Conservation (phyloP, 2,888 invertebrate species). For the Rhorus exstirpatorius region DNA sequence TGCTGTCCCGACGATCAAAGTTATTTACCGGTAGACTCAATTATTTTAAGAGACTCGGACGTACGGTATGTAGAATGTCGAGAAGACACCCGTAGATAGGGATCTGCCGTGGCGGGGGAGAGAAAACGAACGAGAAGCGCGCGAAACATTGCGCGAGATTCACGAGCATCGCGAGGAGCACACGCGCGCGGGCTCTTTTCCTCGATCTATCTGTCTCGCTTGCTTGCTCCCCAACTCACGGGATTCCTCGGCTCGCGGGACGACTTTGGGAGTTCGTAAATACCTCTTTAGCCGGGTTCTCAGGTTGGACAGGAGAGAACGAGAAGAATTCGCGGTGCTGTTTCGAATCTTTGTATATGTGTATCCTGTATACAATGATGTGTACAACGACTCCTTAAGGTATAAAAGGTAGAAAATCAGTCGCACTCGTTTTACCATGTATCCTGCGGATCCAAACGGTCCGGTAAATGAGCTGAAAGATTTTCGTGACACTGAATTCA, state of each 20-base stretch:
- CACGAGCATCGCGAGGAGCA: constrained; percentile 59
- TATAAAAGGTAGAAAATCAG: constrained; percentile 48
- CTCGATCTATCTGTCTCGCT: constrained; percentile 20
- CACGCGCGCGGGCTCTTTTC: constrained; percentile 17
- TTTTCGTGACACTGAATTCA: constrained; percentile 14
- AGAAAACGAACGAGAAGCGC: constrained; percentile 55
- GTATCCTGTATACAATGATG: constrained; percentile 1
- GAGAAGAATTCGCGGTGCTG: constrained; percentile 60
- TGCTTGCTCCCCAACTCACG: constrained; percentile 14
- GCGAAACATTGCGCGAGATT: constrained; percentile 71
- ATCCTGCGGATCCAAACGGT: constrained; percentile 27
- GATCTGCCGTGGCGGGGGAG: constrained; percentile 60
- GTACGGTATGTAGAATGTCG: constrained; percentile 70
- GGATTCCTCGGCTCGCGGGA: constrained; percentile 40
- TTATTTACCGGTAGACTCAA: constrained; percentile 71
- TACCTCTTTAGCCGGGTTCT: constrained; percentile 65
- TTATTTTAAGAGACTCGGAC: constrained; percentile 68
- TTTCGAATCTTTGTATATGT: constrained; percentile 47
- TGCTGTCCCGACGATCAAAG: constrained; percentile 55
- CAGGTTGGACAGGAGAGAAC: constrained; percentile 50
- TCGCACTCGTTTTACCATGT: constrained; percentile 33
- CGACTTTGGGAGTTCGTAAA: constrained; percentile 69
- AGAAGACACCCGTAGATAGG: constrained; percentile 66
- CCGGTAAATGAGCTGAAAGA: constrained; percentile 7
- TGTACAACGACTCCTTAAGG: constrained; percentile 39